Evolutionary conservation across 2,888 invertebrate genomes (phyloP).

Genomic region (Agapetus fuscipes): DNA sequence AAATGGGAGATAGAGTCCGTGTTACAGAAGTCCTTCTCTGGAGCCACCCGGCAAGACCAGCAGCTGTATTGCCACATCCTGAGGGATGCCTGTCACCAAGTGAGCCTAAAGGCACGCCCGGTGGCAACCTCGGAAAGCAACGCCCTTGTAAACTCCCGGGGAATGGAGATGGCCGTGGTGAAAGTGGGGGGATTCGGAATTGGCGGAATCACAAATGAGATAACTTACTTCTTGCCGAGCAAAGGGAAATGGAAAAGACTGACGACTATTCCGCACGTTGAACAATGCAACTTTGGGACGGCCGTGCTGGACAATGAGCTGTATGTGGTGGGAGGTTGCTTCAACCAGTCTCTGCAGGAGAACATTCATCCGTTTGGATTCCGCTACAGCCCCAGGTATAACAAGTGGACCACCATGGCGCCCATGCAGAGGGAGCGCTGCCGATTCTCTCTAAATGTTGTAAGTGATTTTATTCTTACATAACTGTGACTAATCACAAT

Average conservation of each 20-base stretch:
- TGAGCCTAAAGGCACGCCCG: constrained; percentile 12
- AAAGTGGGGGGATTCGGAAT: constrained; percentile 62
- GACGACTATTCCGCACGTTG: constrained; percentile 61
- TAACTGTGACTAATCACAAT: no score
- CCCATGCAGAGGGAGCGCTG: constrained; percentile 57
- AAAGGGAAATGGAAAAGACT: constrained; percentile 52
- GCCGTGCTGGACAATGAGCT: constrained; percentile 58
- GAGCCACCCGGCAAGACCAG: constrained; percentile 25
- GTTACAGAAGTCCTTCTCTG: constrained; percentile 24
- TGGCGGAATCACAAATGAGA: constrained; percentile 56
- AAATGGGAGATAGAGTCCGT: constrained; percentile 27
- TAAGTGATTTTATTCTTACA: constrained; percentile 23
- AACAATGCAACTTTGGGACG: constrained; percentile 64
- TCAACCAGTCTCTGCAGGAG: constrained; percentile 57
- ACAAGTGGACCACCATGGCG: constrained; percentile 58
- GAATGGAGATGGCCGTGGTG: constrained; percentile 57
- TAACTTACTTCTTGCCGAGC: constrained; percentile 52
- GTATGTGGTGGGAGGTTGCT: constrained; percentile 62
- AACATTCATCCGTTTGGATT: constrained; percentile 66
- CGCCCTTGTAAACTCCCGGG: constrained; percentile 49
- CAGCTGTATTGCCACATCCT: constrained; percentile 31
- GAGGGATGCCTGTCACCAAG: constrained; percentile 30
- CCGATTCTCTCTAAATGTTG: constrained; percentile 54
- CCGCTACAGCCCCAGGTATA: constrained; percentile 49
- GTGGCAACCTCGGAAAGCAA: constrained; percentile 18